These are phyloP conservation scores for Cyphomyrmex costatus DNA, from an alignment of 1,140 invertebrate species.

Conservation along the genomic window DNA sequence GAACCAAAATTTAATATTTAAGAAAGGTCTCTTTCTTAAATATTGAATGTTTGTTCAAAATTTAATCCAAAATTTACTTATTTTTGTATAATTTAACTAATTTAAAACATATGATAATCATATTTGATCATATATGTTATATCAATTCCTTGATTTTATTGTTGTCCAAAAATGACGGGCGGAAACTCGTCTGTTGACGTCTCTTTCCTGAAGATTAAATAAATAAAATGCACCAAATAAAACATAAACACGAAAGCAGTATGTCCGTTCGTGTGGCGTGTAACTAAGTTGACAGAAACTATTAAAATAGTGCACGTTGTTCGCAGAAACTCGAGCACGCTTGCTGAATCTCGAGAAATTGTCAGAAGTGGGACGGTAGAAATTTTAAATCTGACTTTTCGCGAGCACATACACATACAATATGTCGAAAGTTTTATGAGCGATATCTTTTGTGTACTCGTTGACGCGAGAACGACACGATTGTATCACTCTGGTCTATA, in stretches of 20 bases:
- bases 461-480: not conserved
- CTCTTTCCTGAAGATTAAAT: slow-evolving; percentile 13
- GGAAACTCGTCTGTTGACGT: slow-evolving; percentile 5
- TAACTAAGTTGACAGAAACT: slow-evolving; percentile 50
- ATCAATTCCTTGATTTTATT: not conserved
- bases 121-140: not conserved
- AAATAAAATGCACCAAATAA: slow-evolving; percentile 41
- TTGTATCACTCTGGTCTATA: not conserved
- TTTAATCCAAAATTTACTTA: not conserved
- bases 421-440: slow-evolving; percentile 10
- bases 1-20: too few relatives aligned
- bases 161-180: not conserved
- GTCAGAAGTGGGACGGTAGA: slow-evolving; percentile 1
- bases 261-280: slow-evolving; percentile 11
- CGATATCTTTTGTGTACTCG: not conserved
- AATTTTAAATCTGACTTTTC: slow-evolving; percentile 30
- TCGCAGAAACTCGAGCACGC: slow-evolving; percentile 27
- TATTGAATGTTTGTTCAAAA: not conserved
- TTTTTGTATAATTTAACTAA: not conserved
- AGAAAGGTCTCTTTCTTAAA: not conserved
- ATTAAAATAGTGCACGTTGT: slow-evolving; percentile 42
- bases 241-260: slow-evolving; percentile 8
- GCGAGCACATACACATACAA: not conserved
- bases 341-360: slow-evolving; percentile 37
- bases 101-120: not conserved